These are phyloP conservation scores for Phalangium opilio DNA, from an alignment of 2,888 invertebrate species.

Conservation along the genomic window DNA sequence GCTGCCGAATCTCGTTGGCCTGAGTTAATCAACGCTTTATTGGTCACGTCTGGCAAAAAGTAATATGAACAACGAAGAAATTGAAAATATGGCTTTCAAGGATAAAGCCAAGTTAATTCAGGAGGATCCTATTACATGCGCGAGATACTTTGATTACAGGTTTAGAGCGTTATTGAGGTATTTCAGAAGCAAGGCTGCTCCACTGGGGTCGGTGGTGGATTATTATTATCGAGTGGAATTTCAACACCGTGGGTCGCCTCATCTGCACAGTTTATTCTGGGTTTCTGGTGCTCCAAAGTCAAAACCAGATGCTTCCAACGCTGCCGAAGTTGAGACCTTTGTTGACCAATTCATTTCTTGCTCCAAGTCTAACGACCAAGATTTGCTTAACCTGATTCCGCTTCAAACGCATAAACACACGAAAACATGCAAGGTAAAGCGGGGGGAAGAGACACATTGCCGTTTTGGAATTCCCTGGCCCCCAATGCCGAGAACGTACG, in stretches of 20 bases:
- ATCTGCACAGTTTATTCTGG: not conserved
- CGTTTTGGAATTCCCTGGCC: slow-evolving; percentile 7
- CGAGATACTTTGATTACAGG: slow-evolving; percentile 21
- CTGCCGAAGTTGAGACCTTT: not conserved
- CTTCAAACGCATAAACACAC: slow-evolving; percentile 7
- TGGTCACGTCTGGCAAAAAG: no score
- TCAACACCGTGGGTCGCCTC: not conserved
- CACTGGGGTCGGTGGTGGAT: not conserved
- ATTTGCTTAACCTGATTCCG: no score
- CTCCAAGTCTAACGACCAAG: no score
- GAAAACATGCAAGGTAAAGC: slow-evolving; percentile 3
- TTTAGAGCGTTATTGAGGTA: no score
- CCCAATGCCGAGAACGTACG: not conserved
- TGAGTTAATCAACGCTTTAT: slow-evolving; percentile 19
- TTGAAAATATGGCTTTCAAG: no score
- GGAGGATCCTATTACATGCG: slow-evolving; percentile 21
- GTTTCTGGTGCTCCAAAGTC: not conserved
- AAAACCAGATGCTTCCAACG: not conserved
- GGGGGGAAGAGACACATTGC: not conserved
- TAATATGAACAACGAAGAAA: no score
- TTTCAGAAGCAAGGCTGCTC: not conserved
- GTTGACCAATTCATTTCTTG: no score
- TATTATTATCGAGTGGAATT: not conserved
- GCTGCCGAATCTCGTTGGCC: slow-evolving; percentile 22
- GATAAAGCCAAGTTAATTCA: slow-evolving; percentile 9